Base-by-base conservation (phyloP, 2,888 invertebrate species). In the Folsomia manolachei region DNA sequence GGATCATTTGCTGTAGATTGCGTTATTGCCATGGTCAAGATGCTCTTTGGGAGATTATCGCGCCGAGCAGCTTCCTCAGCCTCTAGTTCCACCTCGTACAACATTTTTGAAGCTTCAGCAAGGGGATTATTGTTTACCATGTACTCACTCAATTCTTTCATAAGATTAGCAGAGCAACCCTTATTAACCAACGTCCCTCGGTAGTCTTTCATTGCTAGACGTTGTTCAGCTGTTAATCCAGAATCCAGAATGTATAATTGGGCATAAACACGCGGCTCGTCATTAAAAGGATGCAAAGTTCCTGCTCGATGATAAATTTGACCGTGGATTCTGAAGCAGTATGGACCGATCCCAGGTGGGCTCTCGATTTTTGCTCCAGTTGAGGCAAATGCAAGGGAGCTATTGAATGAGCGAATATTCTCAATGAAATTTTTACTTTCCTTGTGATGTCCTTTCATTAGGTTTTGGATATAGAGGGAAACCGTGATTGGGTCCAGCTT, bases 381-480 rank as follows among this genome's bases (percentile, higher is more conserved):
- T 1, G 81, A 81, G 14, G 75, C 77, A 64, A 80, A 77, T 7
- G 79, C 75, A 4, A 76, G 51, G 1, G 75, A 64, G 27, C 72
- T 75, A 52, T 79, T 78, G 62, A 68, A 77, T 14, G 23, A 66
- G 19, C 71, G 21, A 21, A 76, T 78, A 26, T 75, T 75, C 1
- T 27, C 26, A 21, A 24, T 61, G 51, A 26, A 63, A 11, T 39
- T 21, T 51, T 56, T 51, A 1, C 51, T 26, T 23, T 72, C 18
- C 1, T 52, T 60, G 24, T 24, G 25, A 1, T 71, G 19, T 21
- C 53, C 63, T 19, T 26, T 71, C 14, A 74, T 23, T 1, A 74
- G 26, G 1, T 64, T 23, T 68, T 65, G n/a, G 9, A 71, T 23
- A 0, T 56, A n/a, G n/a, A n/a, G n/a, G n/a, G n/a, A n/a, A n/a